Conservation (phyloP, 2,113 vertebrate species). For the Lagopus leucura region DNA sequence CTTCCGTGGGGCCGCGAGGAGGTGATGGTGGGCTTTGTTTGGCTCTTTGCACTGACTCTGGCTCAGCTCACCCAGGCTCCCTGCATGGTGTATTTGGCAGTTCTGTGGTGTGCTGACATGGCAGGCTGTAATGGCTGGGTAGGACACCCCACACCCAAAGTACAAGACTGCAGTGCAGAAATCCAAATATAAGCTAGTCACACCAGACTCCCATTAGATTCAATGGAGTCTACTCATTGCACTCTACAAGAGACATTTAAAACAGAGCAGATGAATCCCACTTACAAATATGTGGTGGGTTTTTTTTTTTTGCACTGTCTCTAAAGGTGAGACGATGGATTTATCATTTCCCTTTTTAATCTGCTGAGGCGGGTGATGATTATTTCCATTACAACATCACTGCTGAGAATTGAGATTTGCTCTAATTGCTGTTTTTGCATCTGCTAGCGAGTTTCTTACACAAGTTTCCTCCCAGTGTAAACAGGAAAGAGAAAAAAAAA, state of each 20-base stretch:
- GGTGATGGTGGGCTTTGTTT: neutral
- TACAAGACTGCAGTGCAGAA: neutral
- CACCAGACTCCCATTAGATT: neutral
- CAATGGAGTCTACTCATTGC: neutral
- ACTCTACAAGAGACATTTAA: neutral
- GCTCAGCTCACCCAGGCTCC: neutral
- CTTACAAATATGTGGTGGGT: neutral
- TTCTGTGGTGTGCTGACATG: neutral
- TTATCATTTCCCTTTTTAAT: neutral
- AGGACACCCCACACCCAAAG: neutral
- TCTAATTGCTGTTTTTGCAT: slow-evolving; percentile 26
- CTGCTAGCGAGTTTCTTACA: neutral
- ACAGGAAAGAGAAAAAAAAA: neutral
- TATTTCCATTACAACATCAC: neutral
- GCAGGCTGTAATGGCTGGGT: neutral
- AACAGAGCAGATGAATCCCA: neutral
- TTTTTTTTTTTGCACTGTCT: neutral
- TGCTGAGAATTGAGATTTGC: neutral
- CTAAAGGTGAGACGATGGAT: neutral
- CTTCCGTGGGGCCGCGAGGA: neutral
- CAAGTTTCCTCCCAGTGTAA: neutral
- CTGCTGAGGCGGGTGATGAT: slow-evolving; percentile 1
- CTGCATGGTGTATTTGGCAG: neutral
- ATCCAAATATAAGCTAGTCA: neutral
- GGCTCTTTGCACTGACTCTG: neutral